phyloP scores from a whole-genome alignment of 2,113 vertebrate genomes.

The Kryptolebias marmoratus region DNA sequence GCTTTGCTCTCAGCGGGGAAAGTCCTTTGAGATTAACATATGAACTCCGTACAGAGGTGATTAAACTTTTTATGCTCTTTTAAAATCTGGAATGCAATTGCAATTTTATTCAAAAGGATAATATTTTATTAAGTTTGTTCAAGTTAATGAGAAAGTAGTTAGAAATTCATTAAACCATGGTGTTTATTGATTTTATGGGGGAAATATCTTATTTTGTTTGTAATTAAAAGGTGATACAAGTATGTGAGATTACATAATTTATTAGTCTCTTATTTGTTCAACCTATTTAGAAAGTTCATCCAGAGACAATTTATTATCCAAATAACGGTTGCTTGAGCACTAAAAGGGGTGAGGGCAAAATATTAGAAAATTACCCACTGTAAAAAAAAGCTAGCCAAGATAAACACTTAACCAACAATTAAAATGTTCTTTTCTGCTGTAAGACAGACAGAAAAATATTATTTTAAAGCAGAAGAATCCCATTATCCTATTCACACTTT shows the following conservation, averaged over 20 bases:
- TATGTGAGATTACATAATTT: neutral
- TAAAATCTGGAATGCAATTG: slow-evolving; percentile 12
- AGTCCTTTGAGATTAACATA: slow-evolving; percentile 57
- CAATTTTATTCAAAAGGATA: slow-evolving; percentile 3
- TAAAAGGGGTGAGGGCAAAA: neutral
- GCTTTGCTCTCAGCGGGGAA: slow-evolving; percentile 64
- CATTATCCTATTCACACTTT: slow-evolving; percentile 13
- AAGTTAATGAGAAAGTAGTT: neutral
- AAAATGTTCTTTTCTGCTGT: slow-evolving; percentile 5
- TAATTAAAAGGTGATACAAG: neutral
- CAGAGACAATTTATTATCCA: neutral
- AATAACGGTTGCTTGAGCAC: neutral
- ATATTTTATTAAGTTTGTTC: neutral
- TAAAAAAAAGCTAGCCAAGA: slow-evolving; percentile 1
- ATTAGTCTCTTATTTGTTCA: neutral
- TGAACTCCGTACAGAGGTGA: slow-evolving; percentile 42
- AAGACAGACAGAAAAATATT: neutral
- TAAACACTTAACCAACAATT: slow-evolving; percentile 16
- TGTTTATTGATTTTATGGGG: neutral
- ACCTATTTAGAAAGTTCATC: neutral
- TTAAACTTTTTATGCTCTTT: slow-evolving; percentile 20
- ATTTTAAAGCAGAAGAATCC: neutral
- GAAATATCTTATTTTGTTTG: neutral
- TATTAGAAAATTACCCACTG: neutral
- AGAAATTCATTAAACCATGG: neutral